Evolutionary conservation across 2,888 invertebrate genomes (phyloP), one percentile per base, ranked within the genome.

Genomic region (Craniophora ligustri): DNA sequence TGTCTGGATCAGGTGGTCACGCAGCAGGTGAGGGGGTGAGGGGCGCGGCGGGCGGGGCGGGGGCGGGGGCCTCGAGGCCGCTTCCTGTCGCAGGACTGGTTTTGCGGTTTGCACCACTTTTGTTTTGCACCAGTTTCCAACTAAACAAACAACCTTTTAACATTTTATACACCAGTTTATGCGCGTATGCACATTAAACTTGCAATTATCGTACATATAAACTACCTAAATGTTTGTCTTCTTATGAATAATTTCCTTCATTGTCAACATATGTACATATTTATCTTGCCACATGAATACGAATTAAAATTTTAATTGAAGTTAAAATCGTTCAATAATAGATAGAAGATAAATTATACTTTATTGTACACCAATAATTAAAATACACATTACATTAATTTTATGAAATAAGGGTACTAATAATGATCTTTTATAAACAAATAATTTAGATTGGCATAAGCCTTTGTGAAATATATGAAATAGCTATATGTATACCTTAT

Each of bases 31-130:
- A 70, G 74, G 76, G 65, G 72, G 48, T 35, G 56, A 35, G 57
- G 56, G 55, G 54, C 48, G 67, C 34, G 41, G 56, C 59, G 71
- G 60, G 57, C 55, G 65, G 69, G 54, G 57, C 57, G 51, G 65
- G 70, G 59, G 75, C 54, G 71, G 65, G 67, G 66, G 65, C 69
- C 80, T 82, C 89, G 89, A 90, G 90, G 90, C 87, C 90, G 89
- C 92, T 91, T 91, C 92, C 92, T 91, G 91, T 85, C 90, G 83
- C 81, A 84, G 83, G 88, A 92, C 92, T 87, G 92, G 92, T 92
- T 92, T 80, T 92, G 86, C 77, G 81, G 85, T 88, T 88, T 91
- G 89, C 89, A 91, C 91, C 86, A 91, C 88, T 89, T 73, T 87
- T 85, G 82, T 82, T 87, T 85, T 89, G 91, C 89, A 89, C 92